Evolutionary conservation across 2,113 vertebrate species (phyloP).

Genomic region (Scophthalmus maximus): DNA sequence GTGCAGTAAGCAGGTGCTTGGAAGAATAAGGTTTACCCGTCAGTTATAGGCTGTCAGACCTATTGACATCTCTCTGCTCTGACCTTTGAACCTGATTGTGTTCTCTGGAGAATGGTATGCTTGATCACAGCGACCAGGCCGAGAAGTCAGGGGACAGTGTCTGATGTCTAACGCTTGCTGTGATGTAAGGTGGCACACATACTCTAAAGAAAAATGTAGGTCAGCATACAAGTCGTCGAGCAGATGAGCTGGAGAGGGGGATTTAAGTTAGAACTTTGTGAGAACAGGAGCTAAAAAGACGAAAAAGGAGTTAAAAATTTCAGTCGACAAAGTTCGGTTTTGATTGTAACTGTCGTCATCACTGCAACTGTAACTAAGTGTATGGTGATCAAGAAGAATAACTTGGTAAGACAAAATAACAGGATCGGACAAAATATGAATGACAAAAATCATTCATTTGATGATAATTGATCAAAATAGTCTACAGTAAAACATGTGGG

Average conservation of each 20-base stretch:
- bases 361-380: neutral
- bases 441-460: too few species aligned
- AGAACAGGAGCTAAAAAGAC: neutral
- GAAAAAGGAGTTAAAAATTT: neutral
- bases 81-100: constrained; percentile 27
- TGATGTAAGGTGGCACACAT: neutral
- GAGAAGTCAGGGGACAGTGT: constrained; percentile 16
- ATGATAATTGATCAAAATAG: too few species aligned
- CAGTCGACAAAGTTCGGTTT: neutral
- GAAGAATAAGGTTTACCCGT: fast-evolving
- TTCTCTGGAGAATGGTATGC: constrained; percentile 8
- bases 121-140: constrained; percentile 13
- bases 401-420: neutral
- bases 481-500: neutral
- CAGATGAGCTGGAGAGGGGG: neutral
- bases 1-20: too few species aligned
- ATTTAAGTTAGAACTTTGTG: neutral
- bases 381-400: neutral
- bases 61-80: neutral
- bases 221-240: neutral
- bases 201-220: neutral
- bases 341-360: neutral
- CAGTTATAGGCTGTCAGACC: neutral
- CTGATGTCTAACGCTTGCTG: constrained; percentile 28
- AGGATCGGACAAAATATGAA: neutral